Percentiles rank a stretch among this genome's conserved stretches.
These are phyloP conservation scores for Drosophila sturtevanti DNA, from an alignment of 1,140 invertebrate genomes.

Conservation along the genomic window DNA sequence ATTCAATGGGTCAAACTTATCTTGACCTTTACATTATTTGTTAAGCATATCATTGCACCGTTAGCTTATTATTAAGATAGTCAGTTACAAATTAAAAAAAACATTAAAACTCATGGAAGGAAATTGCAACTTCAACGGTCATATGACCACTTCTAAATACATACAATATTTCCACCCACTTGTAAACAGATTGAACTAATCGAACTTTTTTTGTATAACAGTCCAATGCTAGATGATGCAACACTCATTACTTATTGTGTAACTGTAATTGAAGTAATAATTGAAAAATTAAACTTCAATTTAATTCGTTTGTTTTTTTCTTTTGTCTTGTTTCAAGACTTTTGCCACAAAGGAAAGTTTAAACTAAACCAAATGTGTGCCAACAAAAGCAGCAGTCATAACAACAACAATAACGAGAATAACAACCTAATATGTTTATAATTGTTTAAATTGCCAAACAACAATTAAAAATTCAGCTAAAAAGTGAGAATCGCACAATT, in stretches of 20 bases:
- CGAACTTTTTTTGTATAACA: no score
- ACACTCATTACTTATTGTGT: no score
- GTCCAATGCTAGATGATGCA: no score
- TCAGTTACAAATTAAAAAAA: no score
- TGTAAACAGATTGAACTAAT: no score
- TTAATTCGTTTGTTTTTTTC: not conserved
- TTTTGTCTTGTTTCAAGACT: not conserved
- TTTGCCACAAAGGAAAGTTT: not conserved
- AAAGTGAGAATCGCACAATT: not conserved
- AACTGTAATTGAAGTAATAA: not conserved
- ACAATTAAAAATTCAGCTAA: not conserved
- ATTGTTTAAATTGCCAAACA: not conserved
- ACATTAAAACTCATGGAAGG: not conserved
- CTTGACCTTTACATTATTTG: no score
- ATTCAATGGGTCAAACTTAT: no score
- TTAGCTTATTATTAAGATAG: no score
- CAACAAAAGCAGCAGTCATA: not conserved
- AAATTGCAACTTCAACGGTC: not conserved
- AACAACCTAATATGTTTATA: slow-evolving; percentile 5
- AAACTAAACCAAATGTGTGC: slow-evolving; percentile 2
- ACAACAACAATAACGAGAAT: not conserved
- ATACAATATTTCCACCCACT: not conserved
- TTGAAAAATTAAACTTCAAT: not conserved
- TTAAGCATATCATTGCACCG: no score
- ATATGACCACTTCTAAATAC: not conserved